Base-by-base conservation (phyloP, 1,140 invertebrate species). In the Forficula auricularia region DNA sequence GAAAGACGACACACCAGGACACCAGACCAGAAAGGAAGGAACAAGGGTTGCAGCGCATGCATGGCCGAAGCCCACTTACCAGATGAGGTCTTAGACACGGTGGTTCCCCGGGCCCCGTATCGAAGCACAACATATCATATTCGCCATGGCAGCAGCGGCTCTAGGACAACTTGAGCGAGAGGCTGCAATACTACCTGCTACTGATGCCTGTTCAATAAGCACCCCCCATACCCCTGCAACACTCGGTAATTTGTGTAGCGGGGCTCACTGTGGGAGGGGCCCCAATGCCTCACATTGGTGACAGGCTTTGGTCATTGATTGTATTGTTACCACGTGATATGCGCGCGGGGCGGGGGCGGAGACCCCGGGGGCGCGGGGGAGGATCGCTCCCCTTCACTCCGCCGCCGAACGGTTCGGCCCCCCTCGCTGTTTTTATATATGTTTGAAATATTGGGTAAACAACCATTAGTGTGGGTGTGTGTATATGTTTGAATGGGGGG, bases 271-370 rank as follows among this genome's bases (percentile, higher is more conserved):
- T 4, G 20, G 42, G 33, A 22, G 42, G 33, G 42, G 42, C 22
- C 33, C 37, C 22, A 38, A 44, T 44, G 42, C 19, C 33, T 44
- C 42, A 44, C 44, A 46, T 46, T 46, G 44, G 44, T 46, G 44
- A 46, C 44, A 46, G 40, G 40, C 39, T 41, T 46, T 39, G 44
- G 44, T 41, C 44, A 46, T 46, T 46, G 44, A 46, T 46, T 46
- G 44, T 46, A 46, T 46, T 46, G 44, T 46, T 46, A 27, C 16
- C 32, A 34, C 20, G 39, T 46, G 38, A 46, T 39, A 19, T 46
- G 38, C 19, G 18, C 18, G 15, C 31, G 40, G 38, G 13, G 38
- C n/a, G 20, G 18, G 18, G 18, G 18, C 18, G 13, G 19, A 19
- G 19, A 22, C 7, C 9, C 38, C 16, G 39, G 32, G 35, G 44